Evolutionary conservation across 1,140 invertebrate species (phyloP).

Genomic region (Marisa cornuarietis): DNA sequence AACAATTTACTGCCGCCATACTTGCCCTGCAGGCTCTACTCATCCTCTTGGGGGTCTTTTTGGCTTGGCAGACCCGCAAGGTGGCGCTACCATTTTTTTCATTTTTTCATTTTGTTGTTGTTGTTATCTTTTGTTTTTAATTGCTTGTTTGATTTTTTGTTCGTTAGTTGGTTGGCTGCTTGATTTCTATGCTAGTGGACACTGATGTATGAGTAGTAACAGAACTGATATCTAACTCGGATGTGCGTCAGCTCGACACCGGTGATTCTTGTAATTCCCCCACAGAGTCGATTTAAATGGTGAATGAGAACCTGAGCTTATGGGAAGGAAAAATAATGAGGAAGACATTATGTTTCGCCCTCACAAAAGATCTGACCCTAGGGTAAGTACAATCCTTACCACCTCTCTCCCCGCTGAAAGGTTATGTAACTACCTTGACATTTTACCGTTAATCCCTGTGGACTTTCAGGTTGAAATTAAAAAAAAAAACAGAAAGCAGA

Average conservation of each 20-base stretch:
- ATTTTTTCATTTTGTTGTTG: neutral
- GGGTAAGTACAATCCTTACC: too few species aligned
- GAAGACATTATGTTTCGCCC: too few species aligned
- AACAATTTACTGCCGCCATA: conserved; percentile 20
- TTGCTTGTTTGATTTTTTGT: neutral
- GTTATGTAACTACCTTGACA: too few species aligned
- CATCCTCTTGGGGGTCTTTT: conserved; percentile 39
- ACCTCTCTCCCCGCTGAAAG: too few species aligned
- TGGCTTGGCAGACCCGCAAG: conserved; percentile 47
- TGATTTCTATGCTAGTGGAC: neutral
- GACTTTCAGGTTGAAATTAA: too few species aligned
- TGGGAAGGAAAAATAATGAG: too few species aligned
- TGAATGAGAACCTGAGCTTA: too few species aligned
- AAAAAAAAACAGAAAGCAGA: too few species aligned
- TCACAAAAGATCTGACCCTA: too few species aligned
- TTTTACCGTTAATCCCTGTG: too few species aligned
- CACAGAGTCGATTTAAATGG: too few species aligned
- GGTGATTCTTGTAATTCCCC: neutral
- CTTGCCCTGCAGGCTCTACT: conserved; percentile 40
- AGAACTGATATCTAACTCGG: neutral
- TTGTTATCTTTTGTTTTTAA: neutral
- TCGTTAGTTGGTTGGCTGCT: neutral
- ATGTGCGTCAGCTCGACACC: neutral
- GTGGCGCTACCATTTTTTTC: conserved; percentile 2
- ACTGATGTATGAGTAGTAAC: neutral